Evolutionary conservation across 2,113 vertebrate species (phyloP), one percentile per base, ranked within the genome.

Genomic region (Upupa epops): DNA sequence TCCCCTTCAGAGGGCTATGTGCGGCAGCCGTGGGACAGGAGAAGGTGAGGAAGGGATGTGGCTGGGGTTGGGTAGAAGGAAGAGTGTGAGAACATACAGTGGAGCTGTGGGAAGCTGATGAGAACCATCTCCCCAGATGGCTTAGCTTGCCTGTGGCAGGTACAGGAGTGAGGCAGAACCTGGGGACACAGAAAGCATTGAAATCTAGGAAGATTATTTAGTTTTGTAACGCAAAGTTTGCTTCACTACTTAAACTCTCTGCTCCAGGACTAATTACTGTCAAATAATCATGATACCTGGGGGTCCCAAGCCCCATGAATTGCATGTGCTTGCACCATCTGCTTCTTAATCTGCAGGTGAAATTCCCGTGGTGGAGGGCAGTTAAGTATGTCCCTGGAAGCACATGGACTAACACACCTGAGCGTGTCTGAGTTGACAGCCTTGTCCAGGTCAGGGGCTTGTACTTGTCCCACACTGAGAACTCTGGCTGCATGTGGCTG

Each of bases 321-420:
- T 89, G 36, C 2, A 17, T 91, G 80, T 46, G 22, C 76, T 94
- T 78, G 76, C 37, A 74, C 93, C 92, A 93, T 94, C 94, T 94
- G 88, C 73, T 95, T 69, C 45, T 94, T 59, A 17, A 90, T 91
- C 70, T 93, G 70, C 80, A 86, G 80, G 90, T 91, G 51, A 71
- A 7, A 3, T 77, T 88, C 42, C 49, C 0, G 0, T 92, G 49
- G 63, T 16, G 46, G 70, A 24, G 52, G 34, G 24, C 86, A 82
- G 59, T 40, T 49, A 7, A 14, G 63, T 61, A 40, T 31, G 25
- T 60, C 70, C 54, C 82, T 85, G 48, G 46, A 48, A 83, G 65
- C 42, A 28, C 56, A 42, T 0, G 7, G 65, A 32, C 26, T 68
- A 11, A 54, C 0, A 6, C 37, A 83, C 81, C 76, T 84, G 83